Evolutionary conservation across 2,797 vertebrate genomes (phyloP).

Genomic region (Lepidocolaptes lacrymiger): DNA sequence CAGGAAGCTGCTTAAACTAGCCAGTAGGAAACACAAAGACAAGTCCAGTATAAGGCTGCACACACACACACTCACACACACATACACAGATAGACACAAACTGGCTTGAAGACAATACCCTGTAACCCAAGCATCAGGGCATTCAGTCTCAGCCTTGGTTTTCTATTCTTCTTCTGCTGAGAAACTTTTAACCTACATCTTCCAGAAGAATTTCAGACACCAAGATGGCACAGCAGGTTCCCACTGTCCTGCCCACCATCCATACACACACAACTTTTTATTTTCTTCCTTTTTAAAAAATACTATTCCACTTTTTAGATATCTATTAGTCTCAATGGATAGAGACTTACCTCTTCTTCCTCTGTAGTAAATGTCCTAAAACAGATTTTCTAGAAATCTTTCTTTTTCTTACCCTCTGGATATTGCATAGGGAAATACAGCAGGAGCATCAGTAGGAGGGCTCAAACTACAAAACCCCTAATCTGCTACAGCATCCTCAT

Average conservation of each 20-base stretch:
- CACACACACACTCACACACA: neutral
- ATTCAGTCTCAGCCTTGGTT: neutral
- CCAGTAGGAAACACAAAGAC: neutral
- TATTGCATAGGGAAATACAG: neutral
- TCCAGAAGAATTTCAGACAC: neutral
- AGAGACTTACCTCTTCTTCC: neutral
- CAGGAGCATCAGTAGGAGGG: neutral
- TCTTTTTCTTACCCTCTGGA: neutral
- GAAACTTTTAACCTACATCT: neutral
- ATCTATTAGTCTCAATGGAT: neutral
- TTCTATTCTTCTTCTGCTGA: neutral
- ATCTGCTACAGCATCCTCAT: neutral
- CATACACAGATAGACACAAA: neutral
- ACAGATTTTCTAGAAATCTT: neutral
- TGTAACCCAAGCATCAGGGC: neutral
- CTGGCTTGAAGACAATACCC: neutral
- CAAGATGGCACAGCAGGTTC: neutral
- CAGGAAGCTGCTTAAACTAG: neutral
- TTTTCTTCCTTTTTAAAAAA: neutral
- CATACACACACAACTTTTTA: neutral
- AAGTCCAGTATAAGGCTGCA: neutral
- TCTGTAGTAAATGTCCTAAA: neutral
- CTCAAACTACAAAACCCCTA: neutral
- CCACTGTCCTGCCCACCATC: neutral
- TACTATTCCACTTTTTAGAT: neutral